phyloP scores from a whole-genome alignment of 2,113 vertebrate genomes.

The Noctilio leporinus region DNA sequence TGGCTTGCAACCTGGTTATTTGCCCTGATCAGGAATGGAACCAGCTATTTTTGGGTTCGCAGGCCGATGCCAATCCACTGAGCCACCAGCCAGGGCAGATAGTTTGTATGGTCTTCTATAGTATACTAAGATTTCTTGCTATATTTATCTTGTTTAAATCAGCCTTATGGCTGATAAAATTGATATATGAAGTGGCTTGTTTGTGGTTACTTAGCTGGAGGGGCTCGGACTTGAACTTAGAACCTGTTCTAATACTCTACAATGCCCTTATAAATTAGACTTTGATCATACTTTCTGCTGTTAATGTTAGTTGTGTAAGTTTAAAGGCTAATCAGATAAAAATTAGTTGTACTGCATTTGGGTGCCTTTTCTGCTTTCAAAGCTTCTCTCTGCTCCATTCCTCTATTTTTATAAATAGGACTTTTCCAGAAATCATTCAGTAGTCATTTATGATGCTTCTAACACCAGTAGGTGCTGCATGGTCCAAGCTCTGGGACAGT shows the following conservation, averaged over 20 bases:
- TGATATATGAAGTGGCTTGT: neutral
- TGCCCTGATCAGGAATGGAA: too few species aligned
- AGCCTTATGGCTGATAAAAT: neutral
- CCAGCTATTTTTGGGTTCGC: too few species aligned
- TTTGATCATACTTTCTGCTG: neutral
- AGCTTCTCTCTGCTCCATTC: neutral
- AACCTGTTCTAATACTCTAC: neutral
- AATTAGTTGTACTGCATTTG: neutral
- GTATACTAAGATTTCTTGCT: neutral
- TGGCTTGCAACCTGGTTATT: too few species aligned
- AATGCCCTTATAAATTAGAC: too few species aligned
- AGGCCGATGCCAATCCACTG: too few species aligned
- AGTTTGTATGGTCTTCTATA: neutral
- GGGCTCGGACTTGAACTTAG: neutral
- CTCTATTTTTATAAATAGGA: slow-evolving; percentile 1
- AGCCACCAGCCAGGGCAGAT: too few species aligned
- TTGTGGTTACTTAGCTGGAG: neutral
- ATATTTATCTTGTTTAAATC: neutral
- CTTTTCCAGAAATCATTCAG: neutral
- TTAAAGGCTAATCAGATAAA: neutral
- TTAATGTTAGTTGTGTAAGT: neutral
- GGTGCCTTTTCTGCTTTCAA: neutral
- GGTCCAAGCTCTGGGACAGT: neutral
- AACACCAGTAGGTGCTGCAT: neutral
- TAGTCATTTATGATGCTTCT: neutral